phyloP scores from a whole-genome alignment of 2,797 vertebrate species.

The Numenius phaeopus region DNA sequence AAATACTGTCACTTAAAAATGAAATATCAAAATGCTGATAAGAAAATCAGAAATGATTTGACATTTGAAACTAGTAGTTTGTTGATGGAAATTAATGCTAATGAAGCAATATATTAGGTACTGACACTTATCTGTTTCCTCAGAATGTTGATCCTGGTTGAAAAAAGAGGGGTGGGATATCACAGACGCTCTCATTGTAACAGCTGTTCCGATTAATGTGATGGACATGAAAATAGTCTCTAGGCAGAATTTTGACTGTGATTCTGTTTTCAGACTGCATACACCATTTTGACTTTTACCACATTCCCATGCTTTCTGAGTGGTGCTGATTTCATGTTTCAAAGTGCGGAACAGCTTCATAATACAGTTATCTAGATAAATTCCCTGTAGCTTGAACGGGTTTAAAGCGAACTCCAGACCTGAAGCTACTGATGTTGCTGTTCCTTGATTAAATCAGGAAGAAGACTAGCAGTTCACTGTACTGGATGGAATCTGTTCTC shows the following conservation, averaged over 20 bases:
- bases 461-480: not conserved
- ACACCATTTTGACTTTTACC: not conserved
- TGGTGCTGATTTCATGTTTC: not conserved
- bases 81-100: not conserved
- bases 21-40: conserved; percentile 1
- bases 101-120: not conserved
- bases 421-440: not conserved
- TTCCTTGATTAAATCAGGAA: not conserved
- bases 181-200: not conserved
- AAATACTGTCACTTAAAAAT: conserved; percentile 42
- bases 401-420: not conserved
- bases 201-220: not conserved
- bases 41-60: not conserved
- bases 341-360: not conserved
- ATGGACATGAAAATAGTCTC: not conserved
- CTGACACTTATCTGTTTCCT: not conserved
- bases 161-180: not conserved
- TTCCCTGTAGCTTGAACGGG: not conserved
- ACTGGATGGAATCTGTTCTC: not conserved
- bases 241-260: not conserved
- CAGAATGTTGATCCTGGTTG: not conserved
- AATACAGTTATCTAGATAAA: not conserved
- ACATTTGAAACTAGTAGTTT: not conserved
- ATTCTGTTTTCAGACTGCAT: not conserved
- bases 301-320: not conserved